Base-by-base conservation (phyloP, 1,140 invertebrate genomes). In the Ceratina japonica region DNA sequence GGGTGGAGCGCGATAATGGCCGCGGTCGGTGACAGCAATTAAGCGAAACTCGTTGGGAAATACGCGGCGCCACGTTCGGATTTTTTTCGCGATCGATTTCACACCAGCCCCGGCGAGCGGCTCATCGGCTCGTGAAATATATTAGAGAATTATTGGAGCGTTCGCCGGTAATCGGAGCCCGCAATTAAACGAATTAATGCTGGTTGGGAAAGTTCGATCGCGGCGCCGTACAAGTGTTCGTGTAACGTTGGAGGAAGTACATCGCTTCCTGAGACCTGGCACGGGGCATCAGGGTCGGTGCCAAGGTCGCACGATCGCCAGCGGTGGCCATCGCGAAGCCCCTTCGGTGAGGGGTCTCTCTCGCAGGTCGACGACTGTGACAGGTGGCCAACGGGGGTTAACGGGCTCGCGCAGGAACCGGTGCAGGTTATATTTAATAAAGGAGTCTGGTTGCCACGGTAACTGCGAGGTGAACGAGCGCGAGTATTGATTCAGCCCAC, bases 401-500 rank as follows among this genome's bases (percentile, higher is more conserved):
- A 54, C 56, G 49, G 24, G 37, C 22, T 37, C 27, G 72, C 15
- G 16, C 64, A 73, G 80, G 66, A 85, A 85, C 77, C 71, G 31
- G 70, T 61, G 73, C 87, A 89, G 87, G 89, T 91, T 89, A 87
- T 91, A 91, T 90, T 92, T 92, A 92, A 92, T 92, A 91, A 92
- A 91, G 90, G 90, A 92, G 89, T 91, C 89, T 89, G 88, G 91
- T 92, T 89, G 89, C 89, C 86, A 92, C 82, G 90, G 91, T 84
- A 91, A 92, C 91, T 84, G 86, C 80, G 90, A 91, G 91, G 88
- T 90, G 91, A 91, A 91, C 91, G 91, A 83, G 82, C 76, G 89
- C 91, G 80, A 44, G 90, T 92, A 92, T 92, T 92, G 91, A 92
- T 92, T 92, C 89, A 87, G 90, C 89, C 90, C 90, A 92, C 91